Evolutionary conservation across 2,797 vertebrate genomes (phyloP).

Genomic region (Acridotheres tristis): DNA sequence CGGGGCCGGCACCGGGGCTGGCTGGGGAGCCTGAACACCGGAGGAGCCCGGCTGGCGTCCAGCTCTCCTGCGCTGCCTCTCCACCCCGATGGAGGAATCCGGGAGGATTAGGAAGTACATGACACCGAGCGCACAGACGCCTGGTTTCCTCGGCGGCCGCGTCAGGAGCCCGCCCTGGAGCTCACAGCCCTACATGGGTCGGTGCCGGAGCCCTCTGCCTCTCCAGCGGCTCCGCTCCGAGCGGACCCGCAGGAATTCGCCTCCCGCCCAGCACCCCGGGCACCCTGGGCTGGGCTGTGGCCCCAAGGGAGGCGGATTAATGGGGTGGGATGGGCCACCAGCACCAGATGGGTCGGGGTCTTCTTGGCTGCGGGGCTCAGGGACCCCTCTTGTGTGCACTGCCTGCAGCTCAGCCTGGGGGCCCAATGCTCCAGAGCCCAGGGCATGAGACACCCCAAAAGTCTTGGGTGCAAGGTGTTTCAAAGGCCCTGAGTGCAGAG

Average conservation of each 20-base stretch:
- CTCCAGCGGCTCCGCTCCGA: neutral
- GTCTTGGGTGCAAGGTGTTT: neutral
- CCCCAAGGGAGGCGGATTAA: neutral
- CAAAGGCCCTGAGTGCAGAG: neutral
- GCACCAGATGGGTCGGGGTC: neutral
- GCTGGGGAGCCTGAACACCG: neutral
- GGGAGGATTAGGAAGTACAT: conserved; percentile 68
- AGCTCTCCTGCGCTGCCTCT: conserved; percentile 48
- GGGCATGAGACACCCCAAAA: neutral
- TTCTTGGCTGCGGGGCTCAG: neutral
- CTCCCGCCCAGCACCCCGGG: neutral
- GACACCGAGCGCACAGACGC: conserved; percentile 58
- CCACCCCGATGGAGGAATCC: conserved; percentile 54
- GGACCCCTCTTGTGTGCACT: rapidly evolving
- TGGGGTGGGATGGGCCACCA: neutral
- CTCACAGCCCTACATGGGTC: conserved; percentile 71
- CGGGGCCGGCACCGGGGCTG: neutral
- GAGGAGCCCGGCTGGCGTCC: conserved; percentile 6
- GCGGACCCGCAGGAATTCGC: conserved; percentile 34
- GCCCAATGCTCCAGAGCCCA: neutral
- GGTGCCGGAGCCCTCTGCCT: conserved; percentile 34
- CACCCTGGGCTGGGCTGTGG: neutral
- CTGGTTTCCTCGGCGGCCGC: conserved; percentile 50
- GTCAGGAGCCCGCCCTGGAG: conserved; percentile 66
- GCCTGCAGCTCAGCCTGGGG: neutral